Evolutionary conservation across 2,797 vertebrate species (phyloP), one percentile per base, ranked within the genome.

Genomic region (Gallinago solitaria): DNA sequence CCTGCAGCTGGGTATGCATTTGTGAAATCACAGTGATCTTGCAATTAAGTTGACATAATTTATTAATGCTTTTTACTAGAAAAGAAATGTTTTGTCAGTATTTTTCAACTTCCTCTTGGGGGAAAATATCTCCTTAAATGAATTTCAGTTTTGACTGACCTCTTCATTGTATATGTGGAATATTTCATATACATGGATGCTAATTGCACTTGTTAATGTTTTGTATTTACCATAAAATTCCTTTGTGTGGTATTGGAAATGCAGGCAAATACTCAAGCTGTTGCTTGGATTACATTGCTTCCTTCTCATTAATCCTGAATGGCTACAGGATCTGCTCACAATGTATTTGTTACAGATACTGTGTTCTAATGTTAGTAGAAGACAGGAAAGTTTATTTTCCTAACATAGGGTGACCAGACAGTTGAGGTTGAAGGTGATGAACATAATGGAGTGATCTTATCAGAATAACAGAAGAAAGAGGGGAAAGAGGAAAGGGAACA

Each of bases 381-480:
- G 51, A 81, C 16, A 56, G n/a, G 20, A 79, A 79, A 70, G 74
- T 60, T 27, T 71, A 51, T 91, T 74, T 93, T 87, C 74, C 61
- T 95, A 71, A 63, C 28, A 67, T 6, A 91, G 69, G 24, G 9
- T 91, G 83, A 92, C 69, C 85, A 95, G 67, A 50, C 59, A 95
- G 71, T 50, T 75, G 80, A 82, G 35, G 32, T 59, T 82, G 48
- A 88, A 96, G 84, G 64, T 41, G 53, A 50, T 41, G 47, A 96
- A 94, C 53, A 37, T 33, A 95, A 94, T 19, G 59, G 50, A 75
- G 25, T 11, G 56, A 73, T 95, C n/a, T 92, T 91, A 60, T 43
- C 70, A 56, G 43, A 91, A 37, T 35, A 83, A 73, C 57, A 83
- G 56, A 82, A 91, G 25, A 53, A 83, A 61, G 11, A 1, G 4